Evolutionary conservation across 2,113 vertebrate species (phyloP), one percentile per base, ranked within the genome.

Genomic region (Thamnaconus septentrionalis): DNA sequence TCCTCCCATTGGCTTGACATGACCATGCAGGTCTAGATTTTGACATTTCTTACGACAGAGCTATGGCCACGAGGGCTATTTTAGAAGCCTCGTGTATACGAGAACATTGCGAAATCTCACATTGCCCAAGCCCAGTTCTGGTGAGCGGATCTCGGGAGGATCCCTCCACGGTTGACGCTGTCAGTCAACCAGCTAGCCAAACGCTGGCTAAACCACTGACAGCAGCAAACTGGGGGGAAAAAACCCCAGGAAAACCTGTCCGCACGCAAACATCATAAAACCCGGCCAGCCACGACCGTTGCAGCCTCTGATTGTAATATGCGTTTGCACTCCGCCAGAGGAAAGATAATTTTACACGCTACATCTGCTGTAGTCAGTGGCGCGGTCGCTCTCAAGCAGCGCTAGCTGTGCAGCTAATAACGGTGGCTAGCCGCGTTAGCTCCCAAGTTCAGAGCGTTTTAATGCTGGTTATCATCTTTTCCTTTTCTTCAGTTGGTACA

Each of bases 371-470:
- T 60, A 4, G 6, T 43, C 39, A 54, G 73, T 78, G 69, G 80
- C 76, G 80, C 80, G 54, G 70, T 68, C 53, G 66, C 66, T 73
- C 4, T 56, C 41, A 47, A 60, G 45, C 39, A 41, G 10, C 43
- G 66, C 45, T 71, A 62, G 78, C 73, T 71, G 67, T 61, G 51
- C 41, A n/a, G 76, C 81, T 78, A 53, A 52, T 52, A 55, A 41
- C 54, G 6, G 50, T 9, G 61, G 75, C 78, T 73, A 73, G 61
- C 79, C 45, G 9, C 18, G 44, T 59, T 80, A 80, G 74, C 78
- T 65, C 43, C 39, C 31, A 66, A 65, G 56, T 83, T 80, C 50
- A 52, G 8, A 64, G 12, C 1, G 8, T 54, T 66, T 3, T 4
- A n/a, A 50, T 4, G 1, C 5, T 2, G 0, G 8, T 5, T 1